Evolutionary conservation across 1,140 invertebrate genomes (phyloP).

Genomic region (Sipha flava): DNA sequence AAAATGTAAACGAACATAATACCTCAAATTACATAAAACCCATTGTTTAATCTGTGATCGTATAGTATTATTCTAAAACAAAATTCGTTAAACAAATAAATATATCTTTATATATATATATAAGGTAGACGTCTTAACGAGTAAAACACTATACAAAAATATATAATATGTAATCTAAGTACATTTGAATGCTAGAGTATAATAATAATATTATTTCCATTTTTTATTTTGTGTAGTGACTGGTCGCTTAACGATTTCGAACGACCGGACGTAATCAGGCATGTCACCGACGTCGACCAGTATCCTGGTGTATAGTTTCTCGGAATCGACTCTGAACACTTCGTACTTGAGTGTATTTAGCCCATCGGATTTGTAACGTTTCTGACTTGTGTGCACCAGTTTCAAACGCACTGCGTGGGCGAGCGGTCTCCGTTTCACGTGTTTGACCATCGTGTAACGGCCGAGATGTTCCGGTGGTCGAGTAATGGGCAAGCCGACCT

Average conservation of each 20-base stretch:
- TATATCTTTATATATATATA: neutral
- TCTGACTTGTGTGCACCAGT: conserved; percentile 46
- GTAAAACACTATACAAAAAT: neutral
- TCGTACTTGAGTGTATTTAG: conserved; percentile 48
- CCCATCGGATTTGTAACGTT: conserved; percentile 48
- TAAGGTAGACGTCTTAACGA: neutral
- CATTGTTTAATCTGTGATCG: no score
- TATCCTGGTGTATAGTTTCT: conserved; percentile 46
- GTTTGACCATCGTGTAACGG: conserved; percentile 50
- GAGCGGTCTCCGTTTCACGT: conserved; percentile 45
- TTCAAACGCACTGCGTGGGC: conserved; percentile 44
- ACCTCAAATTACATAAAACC: neutral
- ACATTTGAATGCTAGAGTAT: neutral
- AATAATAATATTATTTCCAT: neutral
- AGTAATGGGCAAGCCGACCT: conserved; percentile 44
- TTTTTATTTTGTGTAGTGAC: neutral
- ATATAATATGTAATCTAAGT: neutral
- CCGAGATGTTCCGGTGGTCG: conserved; percentile 46
- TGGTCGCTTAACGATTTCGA: neutral
- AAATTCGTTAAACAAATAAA: neutral
- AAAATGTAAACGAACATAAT: neutral
- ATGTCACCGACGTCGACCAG: conserved; percentile 47
- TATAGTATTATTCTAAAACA: no score
- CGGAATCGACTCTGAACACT: conserved; percentile 40
- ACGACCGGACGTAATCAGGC: conserved; percentile 35